These are phyloP conservation scores for Myodes glareolus DNA, from an alignment of 2,113 vertebrate genomes.

Conservation along the genomic window DNA sequence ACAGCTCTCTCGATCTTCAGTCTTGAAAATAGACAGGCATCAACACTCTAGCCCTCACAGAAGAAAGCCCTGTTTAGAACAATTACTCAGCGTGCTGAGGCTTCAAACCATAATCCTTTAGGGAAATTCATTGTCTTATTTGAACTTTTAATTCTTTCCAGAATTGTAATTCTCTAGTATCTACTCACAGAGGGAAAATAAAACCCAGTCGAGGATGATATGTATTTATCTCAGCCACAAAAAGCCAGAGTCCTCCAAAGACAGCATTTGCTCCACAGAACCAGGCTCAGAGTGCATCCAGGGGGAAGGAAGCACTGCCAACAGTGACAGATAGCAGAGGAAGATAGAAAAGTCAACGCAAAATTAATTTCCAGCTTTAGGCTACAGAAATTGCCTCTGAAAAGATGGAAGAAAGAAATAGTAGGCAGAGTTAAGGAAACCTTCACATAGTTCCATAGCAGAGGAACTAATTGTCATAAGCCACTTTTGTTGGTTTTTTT, in stretches of 20 bases:
- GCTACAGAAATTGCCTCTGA: slow-evolving; percentile 45
- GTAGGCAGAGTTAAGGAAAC: not conserved
- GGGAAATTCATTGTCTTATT: slow-evolving; percentile 47
- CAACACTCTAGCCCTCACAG: slow-evolving; percentile 14
- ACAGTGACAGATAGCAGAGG: slow-evolving; percentile 32
- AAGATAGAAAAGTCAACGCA: not conserved
- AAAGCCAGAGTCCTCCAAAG: slow-evolving; percentile 53
- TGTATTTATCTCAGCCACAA: slow-evolving; percentile 68
- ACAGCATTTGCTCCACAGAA: slow-evolving; percentile 18
- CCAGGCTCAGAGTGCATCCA: slow-evolving; percentile 21
- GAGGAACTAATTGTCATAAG: slow-evolving; percentile 27
- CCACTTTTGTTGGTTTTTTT: not conserved
- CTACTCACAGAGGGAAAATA: slow-evolving; percentile 54
- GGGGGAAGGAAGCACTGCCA: slow-evolving; percentile 51
- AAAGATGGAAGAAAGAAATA: slow-evolving; percentile 51
- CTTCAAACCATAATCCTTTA: slow-evolving; percentile 22
- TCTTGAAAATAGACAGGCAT: not conserved
- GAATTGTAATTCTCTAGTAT: slow-evolving; percentile 55
- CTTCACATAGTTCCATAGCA: not conserved
- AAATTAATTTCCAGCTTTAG: slow-evolving; percentile 67
- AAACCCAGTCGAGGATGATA: slow-evolving; percentile 45
- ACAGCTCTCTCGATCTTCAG: not conserved
- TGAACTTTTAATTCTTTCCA: slow-evolving; percentile 43
- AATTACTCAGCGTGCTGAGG: slow-evolving; percentile 36
- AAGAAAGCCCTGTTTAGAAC: slow-evolving; percentile 18